Evolutionary conservation across 2,113 vertebrate genomes (phyloP), one percentile per base, ranked within the genome.

Genomic region (Cyphomyrus discorhynchus): DNA sequence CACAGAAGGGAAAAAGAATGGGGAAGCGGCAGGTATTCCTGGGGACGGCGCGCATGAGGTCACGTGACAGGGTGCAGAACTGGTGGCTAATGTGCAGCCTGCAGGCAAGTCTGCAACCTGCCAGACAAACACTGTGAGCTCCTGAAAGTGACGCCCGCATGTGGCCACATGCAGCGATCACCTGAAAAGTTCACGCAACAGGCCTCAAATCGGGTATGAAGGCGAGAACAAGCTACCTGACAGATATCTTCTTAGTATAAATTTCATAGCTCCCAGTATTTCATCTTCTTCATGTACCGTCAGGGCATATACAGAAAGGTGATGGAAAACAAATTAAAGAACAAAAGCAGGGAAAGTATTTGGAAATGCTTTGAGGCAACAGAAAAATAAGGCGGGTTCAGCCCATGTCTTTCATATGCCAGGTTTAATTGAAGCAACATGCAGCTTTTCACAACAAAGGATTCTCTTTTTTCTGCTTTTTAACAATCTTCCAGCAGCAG

Each of bases 401-500:
- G 86, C 49, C 74, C 89, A 90, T 84, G 89, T 70, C 86, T 70
- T 74, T 91, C 89, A 91, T 92, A 90, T 90, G 89, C 53, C 89
- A 52, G 39, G 56, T 92, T 88, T 89, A 92, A 93, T 86, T 89
- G 90, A 94, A 92, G 62, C 91, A 92, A 89, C 39, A 89, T 93
- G 92, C 58, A 86, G 53, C 88, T 86, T 49, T 56, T 83, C 35
- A 89, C 77, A 56, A 83, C 31, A 80, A 88, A 45, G 77, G 7
- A 83, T 56, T 83, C 53, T 49, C 46, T 77, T 27, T 9, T 58
- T 17, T 58, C 4, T 9, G 4, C 0, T 52, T 52, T 84, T 74
- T 52, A 62, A 90, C 49, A 87, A 46, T 89, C 49, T 89, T 80
- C 88, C 46, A 89, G 88, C 66, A 88, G 35, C 86, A 50, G 83